Evolutionary conservation across 2,888 invertebrate species (phyloP).

Genomic region (Drosophila falleni): DNA sequence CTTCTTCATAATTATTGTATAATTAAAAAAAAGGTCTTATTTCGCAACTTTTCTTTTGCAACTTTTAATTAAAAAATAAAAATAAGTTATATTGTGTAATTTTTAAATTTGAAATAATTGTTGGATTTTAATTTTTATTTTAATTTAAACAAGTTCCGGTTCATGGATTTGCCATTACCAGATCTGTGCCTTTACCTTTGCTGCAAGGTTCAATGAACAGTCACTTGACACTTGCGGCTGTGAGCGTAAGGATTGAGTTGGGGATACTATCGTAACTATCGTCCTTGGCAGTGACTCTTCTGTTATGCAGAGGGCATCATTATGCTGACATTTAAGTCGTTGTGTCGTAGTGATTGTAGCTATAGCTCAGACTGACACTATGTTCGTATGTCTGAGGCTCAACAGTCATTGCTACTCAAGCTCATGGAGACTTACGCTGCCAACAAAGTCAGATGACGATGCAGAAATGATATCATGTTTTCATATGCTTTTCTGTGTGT

Average conservation of each 20-base stretch:
- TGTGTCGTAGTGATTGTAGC: conserved; percentile 36
- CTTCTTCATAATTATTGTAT: no score
- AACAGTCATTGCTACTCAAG: conserved; percentile 18
- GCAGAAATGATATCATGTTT: conserved; percentile 67
- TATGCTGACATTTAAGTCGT: conserved; percentile 60
- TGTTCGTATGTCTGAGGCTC: conserved; percentile 3
- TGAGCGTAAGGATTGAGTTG: conserved; percentile 1
- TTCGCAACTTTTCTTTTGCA: no score
- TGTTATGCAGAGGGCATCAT: conserved; percentile 55
- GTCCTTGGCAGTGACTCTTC: conserved; percentile 44
- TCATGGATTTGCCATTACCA: no score
- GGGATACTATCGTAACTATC: conserved; percentile 3
- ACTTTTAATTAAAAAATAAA: no score
- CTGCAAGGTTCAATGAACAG: conserved; percentile 35
- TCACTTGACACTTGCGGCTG: conserved; percentile 10
- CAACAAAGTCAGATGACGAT: conserved; percentile 26
- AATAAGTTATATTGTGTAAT: no score
- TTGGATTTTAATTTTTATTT: no score
- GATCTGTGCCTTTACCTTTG: background rate
- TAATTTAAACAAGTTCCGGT: no score
- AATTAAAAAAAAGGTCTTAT: no score
- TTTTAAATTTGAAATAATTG: no score
- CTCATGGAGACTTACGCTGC: conserved; percentile 6
- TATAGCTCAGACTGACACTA: conserved; percentile 18
- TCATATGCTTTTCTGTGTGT: conserved; percentile 55